These are phyloP conservation scores for Lepus oiostolus DNA, from an alignment of 2,797 vertebrate species.

Conservation along the genomic window DNA sequence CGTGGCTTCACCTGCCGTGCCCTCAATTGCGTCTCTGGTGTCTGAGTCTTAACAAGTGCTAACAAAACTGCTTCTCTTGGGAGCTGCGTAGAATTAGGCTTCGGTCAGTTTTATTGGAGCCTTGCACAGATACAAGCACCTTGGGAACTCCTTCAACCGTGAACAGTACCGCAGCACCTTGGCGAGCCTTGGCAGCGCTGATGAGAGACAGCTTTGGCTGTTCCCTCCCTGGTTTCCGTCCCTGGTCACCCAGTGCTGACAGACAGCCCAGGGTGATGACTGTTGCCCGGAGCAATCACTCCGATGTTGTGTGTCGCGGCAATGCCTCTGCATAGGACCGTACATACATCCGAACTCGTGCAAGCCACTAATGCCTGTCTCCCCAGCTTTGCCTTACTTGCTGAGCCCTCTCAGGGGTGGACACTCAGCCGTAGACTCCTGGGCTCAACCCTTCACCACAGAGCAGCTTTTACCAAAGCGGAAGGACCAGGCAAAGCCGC, in stretches of 20 bases:
- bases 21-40: background rate
- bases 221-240: background rate
- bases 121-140: background rate
- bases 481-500: background rate
- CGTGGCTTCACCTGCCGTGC: too few species aligned
- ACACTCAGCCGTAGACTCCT: background rate
- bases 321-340: background rate
- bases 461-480: background rate
- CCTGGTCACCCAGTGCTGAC: fast-evolving
- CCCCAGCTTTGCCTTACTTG: background rate
- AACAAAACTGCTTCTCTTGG: background rate
- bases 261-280: background rate
- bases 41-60: background rate
- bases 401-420: background rate
- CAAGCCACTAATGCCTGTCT: background rate
- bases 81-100: background rate
- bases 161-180: background rate
- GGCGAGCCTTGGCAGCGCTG: background rate
- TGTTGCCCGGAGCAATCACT: background rate
- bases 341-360: background rate
- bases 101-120: background rate
- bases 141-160: too few species aligned
- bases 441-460: background rate
- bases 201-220: background rate
- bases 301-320: background rate